A percentile compares a stretch with the other conserved stretches of the same genome.
Evolutionary conservation across 1,140 invertebrate species (phyloP).

Genomic region (Phthorimaea operculella): DNA sequence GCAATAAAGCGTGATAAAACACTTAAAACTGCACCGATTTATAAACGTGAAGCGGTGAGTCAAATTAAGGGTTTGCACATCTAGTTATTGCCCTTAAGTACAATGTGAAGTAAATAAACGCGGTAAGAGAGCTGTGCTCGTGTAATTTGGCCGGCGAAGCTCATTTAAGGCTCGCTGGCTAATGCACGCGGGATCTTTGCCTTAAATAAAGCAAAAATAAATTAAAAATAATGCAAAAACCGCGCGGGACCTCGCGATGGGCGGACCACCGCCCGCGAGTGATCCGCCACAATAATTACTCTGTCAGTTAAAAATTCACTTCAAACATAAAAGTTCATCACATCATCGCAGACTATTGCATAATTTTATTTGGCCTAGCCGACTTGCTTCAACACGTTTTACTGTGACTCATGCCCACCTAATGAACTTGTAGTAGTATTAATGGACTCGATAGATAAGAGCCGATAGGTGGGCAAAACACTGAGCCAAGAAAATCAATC

Average conservation of each 20-base stretch:
- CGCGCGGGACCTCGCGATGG: conserved; percentile 53
- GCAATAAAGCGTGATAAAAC: conserved; percentile 20
- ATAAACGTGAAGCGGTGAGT: conserved; percentile 33
- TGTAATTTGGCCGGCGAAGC: conserved; percentile 62
- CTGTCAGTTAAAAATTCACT: conserved; percentile 47
- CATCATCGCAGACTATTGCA: conserved; percentile 14
- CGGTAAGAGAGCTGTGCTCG: conserved; percentile 43
- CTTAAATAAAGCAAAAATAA: conserved; percentile 54
- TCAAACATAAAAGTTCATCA: conserved; percentile 21
- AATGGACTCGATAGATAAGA: background rate
- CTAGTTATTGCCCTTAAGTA: conserved; percentile 64
- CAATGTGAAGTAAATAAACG: conserved; percentile 64
- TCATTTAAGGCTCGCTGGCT: conserved; percentile 54
- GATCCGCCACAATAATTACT: conserved; percentile 50
- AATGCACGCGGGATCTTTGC: conserved; percentile 44
- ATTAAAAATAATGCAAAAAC: conserved; percentile 57
- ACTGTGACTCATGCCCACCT: background rate
- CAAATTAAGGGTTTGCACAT: conserved; percentile 48
- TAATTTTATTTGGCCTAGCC: background rate
- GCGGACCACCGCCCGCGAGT: conserved; percentile 44
- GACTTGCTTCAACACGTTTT: background rate
- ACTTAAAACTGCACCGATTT: conserved; percentile 33
- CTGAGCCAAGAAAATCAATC: too few species aligned
- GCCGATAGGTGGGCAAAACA: background rate
- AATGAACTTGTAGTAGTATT: background rate